Evolutionary conservation across 2,113 vertebrate species (phyloP).

Genomic region (Indri indri): DNA sequence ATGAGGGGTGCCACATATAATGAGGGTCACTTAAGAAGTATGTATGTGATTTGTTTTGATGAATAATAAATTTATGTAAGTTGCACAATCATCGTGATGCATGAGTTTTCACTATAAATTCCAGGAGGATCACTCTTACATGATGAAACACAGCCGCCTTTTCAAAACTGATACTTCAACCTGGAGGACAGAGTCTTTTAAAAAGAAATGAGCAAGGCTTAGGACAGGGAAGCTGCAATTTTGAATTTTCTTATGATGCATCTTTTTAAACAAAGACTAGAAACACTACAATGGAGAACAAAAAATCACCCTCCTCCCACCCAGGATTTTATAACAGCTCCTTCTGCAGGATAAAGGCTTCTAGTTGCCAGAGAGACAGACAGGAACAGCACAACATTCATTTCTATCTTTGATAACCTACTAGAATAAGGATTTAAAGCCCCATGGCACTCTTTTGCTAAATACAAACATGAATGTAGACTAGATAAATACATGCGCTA

Average conservation of each 20-base stretch:
- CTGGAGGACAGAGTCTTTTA: slow-evolving; percentile 56
- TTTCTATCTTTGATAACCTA: background rate
- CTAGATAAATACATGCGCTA: background rate
- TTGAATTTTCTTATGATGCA: background rate
- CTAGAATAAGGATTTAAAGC: background rate
- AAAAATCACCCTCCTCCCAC: background rate
- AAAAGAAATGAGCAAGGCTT: slow-evolving; percentile 19
- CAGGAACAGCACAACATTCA: background rate
- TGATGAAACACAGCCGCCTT: slow-evolving; percentile 44
- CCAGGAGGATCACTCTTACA: slow-evolving; percentile 47
- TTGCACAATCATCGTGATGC: slow-evolving; percentile 66
- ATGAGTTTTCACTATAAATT: slow-evolving; percentile 66
- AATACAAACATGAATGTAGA: background rate
- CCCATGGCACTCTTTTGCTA: background rate
- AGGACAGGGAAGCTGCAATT: background rate
- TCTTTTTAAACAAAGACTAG: background rate
- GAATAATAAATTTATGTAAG: slow-evolving; percentile 73
- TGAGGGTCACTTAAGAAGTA: slow-evolving; percentile 70
- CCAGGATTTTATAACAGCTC: background rate
- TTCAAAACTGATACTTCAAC: slow-evolving; percentile 63
- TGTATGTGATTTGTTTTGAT: slow-evolving; percentile 67
- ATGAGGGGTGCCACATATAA: slow-evolving; percentile 65
- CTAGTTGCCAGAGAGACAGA: background rate
- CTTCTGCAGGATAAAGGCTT: background rate
- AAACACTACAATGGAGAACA: background rate